Conservation (phyloP, 2,888 invertebrate species). For the Stenoptilia bipunctidactyla region DNA sequence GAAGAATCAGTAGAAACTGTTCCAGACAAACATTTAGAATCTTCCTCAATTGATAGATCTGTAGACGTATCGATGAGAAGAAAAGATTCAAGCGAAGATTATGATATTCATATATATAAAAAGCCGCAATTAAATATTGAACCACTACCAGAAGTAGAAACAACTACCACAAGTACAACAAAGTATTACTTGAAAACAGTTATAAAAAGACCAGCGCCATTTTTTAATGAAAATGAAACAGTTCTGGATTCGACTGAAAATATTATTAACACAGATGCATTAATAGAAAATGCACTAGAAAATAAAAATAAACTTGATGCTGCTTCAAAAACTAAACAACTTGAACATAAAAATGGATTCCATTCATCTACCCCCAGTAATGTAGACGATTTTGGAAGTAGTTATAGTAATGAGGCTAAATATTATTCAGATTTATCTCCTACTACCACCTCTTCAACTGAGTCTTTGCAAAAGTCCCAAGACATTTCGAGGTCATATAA, state of each 20-base stretch:
- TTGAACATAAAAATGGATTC: slow-evolving; percentile 19
- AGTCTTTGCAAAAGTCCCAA: slow-evolving; percentile 20
- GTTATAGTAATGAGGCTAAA: slow-evolving; percentile 23
- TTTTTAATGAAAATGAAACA: slow-evolving; percentile 23
- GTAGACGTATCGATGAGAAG: slow-evolving; percentile 26
- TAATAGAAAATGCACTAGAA: slow-evolving; percentile 29
- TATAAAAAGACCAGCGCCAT: slow-evolving; percentile 39
- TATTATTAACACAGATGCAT: slow-evolving; percentile 27
- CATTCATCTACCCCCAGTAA: slow-evolving; percentile 66
- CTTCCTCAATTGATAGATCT: slow-evolving; percentile 15
- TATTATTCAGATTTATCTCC: slow-evolving; percentile 24
- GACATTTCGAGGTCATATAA: slow-evolving; percentile 2
- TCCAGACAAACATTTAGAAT: no score
- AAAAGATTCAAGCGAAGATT: slow-evolving; percentile 32
- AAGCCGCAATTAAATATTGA: slow-evolving; percentile 18
- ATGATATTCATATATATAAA: slow-evolving; percentile 30
- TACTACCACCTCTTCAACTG: slow-evolving; percentile 25
- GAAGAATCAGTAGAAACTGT: slow-evolving; percentile 17
- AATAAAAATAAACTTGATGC: slow-evolving; percentile 16
- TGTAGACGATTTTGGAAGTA: slow-evolving; percentile 47
- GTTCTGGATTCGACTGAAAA: slow-evolving; percentile 33
- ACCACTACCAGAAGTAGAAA: slow-evolving; percentile 21
- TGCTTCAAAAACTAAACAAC: not conserved
- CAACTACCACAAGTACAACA: slow-evolving; percentile 23
- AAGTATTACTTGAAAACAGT: slow-evolving; percentile 48